Base-by-base conservation (phyloP, 2,113 vertebrate genomes). In the Microcebus murinus region DNA sequence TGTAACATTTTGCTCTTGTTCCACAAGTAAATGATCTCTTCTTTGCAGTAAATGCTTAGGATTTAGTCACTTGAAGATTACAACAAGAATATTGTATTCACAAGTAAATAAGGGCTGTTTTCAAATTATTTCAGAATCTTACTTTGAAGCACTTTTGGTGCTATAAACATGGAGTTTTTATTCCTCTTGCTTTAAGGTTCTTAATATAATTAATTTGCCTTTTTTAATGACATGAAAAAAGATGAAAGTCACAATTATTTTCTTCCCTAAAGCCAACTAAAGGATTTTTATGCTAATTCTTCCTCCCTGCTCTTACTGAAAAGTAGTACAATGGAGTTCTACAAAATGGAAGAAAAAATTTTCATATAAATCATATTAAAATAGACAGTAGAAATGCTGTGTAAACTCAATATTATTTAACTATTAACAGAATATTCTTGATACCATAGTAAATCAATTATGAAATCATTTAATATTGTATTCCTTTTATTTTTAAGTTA, bases 1-100 rank as follows among this genome's bases (percentile, higher is more conserved):
- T 97, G 52, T 97, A 52, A 14, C 92, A 61, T 85, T 96, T 94
- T 96, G 25, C 71, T 98, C 74, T 95, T 98, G 79, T 93, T 95
- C 63, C 92, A 0, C 67, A 87, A 77, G 14, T 74, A 91, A 96
- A 73, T 67, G 39, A 68, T 95, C 59, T 77, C 61, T 97, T 91
- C 70, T 95, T 86, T 96, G 90, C 90, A 67, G n/a, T 94, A 83
- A 96, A 93, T 87, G 92, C 93, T 73, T 87, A 70, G 85, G 55
- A 36, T 84, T 87, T 77, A 93, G 27, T 57, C 88, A 52, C 96
- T 96, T 98, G 48, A 74, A 92, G 70, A 61, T 96, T 91, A 93
- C 45, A 91, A 15, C 48, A n/a, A 65, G 45, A 89, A 68, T 92
- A 71, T n/a, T 92, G 6, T 74, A 13, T 95, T 96, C 48, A 73